Evolutionary conservation across 2,888 invertebrate species (phyloP), one percentile per base, ranked within the genome.

Genomic region (Anthoptus insignis): DNA sequence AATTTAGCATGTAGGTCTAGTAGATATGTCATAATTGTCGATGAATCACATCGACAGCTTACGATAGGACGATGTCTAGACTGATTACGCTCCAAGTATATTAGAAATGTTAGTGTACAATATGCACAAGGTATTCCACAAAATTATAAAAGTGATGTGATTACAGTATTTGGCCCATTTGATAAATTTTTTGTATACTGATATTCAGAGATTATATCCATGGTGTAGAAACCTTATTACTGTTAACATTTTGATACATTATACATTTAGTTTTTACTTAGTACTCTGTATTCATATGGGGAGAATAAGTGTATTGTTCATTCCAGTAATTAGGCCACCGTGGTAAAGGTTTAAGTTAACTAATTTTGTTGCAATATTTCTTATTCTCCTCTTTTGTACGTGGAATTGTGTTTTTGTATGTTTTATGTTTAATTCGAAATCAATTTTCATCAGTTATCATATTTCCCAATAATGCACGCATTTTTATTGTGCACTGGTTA

Each of bases 61-160:
- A 86, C 76, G 75, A 89, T 91, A 90, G 87, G 85, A 86, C 79
- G 82, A 88, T 83, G 84, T 88, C 84, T 92, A 91, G 92, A 92
- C 92, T 92, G 92, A 92, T 85, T 84, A 87, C 83, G 87, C 87
- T 88, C 88, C 89, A 89, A 87, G 84, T 59, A 67, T 71, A 71
- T 67, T 89, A 88, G 87, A 83, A 73, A 79, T 82, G 78, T 81
- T 86, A 86, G 85, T 81, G 78, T 73, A 68, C 68, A 71, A 66
- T 67, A 72, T 69, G 72, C 70, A 75, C 70, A 89, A 89, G 88
- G 84, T 86, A 89, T 87, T 87, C 83, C 84, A 88, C 78, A 80
- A 84, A 86, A 84, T 83, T 84, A 74, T 80, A 81, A 85, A 78
- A 68, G 77, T 83, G 79, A 82, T 80, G 81, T 81, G 76, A 73